phyloP scores from a whole-genome alignment of 1,140 invertebrate genomes.

The Panagrolaimus sp. region DNA sequence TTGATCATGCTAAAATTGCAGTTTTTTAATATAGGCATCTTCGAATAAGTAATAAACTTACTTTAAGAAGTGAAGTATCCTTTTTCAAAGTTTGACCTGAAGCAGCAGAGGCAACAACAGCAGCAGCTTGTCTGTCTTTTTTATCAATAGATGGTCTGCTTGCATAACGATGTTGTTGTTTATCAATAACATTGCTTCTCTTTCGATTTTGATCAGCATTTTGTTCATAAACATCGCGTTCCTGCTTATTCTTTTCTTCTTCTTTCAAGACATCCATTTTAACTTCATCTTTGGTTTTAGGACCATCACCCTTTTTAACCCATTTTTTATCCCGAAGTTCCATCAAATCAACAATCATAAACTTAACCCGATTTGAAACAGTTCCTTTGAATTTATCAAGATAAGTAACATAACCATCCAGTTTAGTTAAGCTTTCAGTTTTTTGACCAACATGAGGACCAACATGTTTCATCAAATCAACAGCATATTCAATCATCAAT shows the following conservation, averaged over 20 bases:
- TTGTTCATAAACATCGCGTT: background rate
- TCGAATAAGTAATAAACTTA: background rate
- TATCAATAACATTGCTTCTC: background rate
- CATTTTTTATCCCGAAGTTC: background rate
- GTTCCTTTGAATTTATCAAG: background rate
- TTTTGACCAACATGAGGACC: slow-evolving; percentile 2
- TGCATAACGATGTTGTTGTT: background rate
- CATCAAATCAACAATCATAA: background rate
- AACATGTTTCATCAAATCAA: background rate
- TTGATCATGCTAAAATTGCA: too few relatives aligned
- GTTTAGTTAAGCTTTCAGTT: background rate
- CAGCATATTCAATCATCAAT: background rate
- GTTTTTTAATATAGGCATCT: too few relatives aligned
- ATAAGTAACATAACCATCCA: background rate
- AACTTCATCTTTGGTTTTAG: slow-evolving; percentile 6
- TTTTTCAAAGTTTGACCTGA: background rate
- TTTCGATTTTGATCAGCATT: background rate
- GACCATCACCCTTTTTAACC: background rate
- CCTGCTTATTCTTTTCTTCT: background rate
- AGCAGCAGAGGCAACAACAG: background rate
- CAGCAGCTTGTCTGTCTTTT: background rate
- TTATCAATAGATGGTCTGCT: background rate
- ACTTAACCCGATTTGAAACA: background rate
- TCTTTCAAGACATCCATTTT: background rate
- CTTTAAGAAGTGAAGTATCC: background rate